These are phyloP conservation scores for Drosophila truncata DNA, from an alignment of 1,140 invertebrate species.

Conservation along the genomic window DNA sequence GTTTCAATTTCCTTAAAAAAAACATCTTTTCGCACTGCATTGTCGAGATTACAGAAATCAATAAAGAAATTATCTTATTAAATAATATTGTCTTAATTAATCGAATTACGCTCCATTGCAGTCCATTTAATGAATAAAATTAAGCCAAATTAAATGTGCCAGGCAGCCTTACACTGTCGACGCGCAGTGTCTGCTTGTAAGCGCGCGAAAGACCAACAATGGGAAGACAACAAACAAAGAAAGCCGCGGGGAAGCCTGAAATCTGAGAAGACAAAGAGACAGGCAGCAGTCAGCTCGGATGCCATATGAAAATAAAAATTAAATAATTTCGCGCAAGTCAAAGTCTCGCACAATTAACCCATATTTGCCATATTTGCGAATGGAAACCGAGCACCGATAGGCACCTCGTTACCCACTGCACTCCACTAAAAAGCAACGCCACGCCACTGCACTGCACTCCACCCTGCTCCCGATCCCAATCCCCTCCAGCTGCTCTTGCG, in stretches of 20 bases:
- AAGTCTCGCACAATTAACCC: conserved; percentile 78
- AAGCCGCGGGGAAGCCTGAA: not conserved
- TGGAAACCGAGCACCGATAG: conserved; percentile 42
- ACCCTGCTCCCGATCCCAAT: not conserved
- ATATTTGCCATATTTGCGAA: conserved; percentile 66
- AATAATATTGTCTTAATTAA: conserved; percentile 12
- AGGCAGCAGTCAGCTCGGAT: conserved; percentile 1
- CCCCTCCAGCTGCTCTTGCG: conserved; percentile 20
- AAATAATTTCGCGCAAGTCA: conserved; percentile 69
- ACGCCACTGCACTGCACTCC: not conserved
- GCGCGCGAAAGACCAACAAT: conserved; percentile 35
- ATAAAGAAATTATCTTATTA: conserved; percentile 1
- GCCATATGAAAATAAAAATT: conserved; percentile 50
- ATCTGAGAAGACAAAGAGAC: not conserved
- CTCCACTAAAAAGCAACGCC: conserved; percentile 1
- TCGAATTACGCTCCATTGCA: conserved; percentile 7
- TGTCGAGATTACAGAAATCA: not conserved
- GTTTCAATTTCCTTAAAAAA: too few relatives aligned
- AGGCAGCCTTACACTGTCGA: conserved; percentile 5
- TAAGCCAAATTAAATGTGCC: conserved; percentile 5
- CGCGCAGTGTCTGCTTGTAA: conserved; percentile 11
- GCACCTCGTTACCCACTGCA: conserved; percentile 10
- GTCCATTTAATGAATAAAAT: conserved; percentile 1
- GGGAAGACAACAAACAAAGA: conserved; percentile 21
- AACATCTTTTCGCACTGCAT: not conserved